phyloP scores from a whole-genome alignment of 1,140 invertebrate species.

The Drosophila pachea region DNA sequence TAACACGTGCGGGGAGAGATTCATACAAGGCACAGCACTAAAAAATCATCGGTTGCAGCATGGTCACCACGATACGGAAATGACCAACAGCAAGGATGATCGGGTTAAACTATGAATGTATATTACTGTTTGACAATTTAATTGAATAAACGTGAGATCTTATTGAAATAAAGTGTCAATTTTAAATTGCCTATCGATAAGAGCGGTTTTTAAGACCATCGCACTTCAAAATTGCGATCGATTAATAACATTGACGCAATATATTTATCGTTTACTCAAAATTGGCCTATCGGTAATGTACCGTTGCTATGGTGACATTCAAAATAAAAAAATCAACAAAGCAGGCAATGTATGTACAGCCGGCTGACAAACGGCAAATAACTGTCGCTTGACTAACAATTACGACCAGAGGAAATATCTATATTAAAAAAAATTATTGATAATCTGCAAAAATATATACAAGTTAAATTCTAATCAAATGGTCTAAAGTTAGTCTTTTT shows the following conservation, averaged over 20 bases:
- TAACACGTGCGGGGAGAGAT: conserved; percentile 67
- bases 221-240: not conserved
- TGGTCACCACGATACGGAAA: conserved; percentile 55
- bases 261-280: not conserved
- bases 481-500: conserved; percentile 17
- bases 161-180: not conserved
- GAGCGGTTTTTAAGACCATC: not conserved
- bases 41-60: conserved; percentile 70
- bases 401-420: conserved; percentile 4
- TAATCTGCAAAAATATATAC: conserved; percentile 15
- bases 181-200: conserved; percentile 3
- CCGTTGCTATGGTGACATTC: conserved; percentile 21
- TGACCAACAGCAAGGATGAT: not conserved
- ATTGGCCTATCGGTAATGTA: not conserved
- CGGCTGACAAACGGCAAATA: not conserved
- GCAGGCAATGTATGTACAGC: conserved; percentile 6
- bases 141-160: not conserved
- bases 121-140: not conserved
- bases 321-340: conserved; percentile 1
- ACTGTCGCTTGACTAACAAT: not conserved
- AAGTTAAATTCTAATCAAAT: conserved; percentile 27
- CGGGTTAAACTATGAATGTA: not conserved
- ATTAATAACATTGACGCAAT: not conserved
- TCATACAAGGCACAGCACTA: conserved; percentile 76
- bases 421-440: conserved; percentile 21